phyloP scores from a whole-genome alignment of 2,888 invertebrate genomes.

The Zygogramma bicolorata region DNA sequence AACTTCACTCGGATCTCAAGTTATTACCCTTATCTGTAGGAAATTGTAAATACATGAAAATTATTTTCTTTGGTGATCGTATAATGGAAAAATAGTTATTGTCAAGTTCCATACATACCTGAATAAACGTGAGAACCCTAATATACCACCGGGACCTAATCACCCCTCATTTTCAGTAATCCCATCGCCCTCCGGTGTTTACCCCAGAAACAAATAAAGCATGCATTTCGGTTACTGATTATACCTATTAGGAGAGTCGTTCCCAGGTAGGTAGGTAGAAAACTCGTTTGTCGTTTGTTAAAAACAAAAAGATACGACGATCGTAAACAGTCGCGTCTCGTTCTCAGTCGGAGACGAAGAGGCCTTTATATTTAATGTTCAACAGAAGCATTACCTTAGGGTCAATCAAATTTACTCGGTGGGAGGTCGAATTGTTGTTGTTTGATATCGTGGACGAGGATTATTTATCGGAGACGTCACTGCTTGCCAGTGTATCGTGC shows the following conservation, averaged over 20 bases:
- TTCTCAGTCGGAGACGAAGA: background rate
- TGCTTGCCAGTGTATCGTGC: background rate
- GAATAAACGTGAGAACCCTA: no score
- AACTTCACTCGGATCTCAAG: no score
- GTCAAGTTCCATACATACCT: no score
- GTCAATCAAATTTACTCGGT: background rate
- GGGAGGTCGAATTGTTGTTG: background rate
- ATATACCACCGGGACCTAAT: no score
- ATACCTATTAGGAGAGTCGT: constrained; percentile 16
- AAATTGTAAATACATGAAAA: no score
- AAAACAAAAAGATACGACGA: background rate
- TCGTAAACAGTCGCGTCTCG: background rate
- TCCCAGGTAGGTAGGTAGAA: constrained; percentile 28
- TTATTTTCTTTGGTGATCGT: no score
- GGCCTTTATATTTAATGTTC: background rate
- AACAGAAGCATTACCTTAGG: background rate
- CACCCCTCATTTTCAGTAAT: background rate
- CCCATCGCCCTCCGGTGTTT: background rate
- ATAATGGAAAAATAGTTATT: no score
- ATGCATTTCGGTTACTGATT: constrained; percentile 15
- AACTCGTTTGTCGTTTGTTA: constrained; percentile 18
- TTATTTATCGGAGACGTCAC: background rate
- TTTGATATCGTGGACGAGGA: background rate
- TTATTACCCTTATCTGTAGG: no score
- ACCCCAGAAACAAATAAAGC: constrained; percentile 14